A percentile compares a stretch with the other conserved stretches of the same genome.
These are phyloP conservation scores for Microctonus brassicae DNA, from an alignment of 2,888 invertebrate genomes.

Conservation along the genomic window DNA sequence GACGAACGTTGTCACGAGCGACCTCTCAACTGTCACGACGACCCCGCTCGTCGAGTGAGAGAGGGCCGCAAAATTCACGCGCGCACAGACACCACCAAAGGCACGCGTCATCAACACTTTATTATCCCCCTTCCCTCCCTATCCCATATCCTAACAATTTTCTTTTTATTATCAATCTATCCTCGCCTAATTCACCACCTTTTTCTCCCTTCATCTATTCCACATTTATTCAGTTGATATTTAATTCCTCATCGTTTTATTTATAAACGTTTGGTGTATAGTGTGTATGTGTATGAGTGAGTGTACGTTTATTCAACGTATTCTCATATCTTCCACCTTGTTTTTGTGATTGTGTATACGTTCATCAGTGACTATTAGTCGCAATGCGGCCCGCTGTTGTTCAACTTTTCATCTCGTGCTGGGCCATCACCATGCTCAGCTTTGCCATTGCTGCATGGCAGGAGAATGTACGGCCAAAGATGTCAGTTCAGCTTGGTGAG, in stretches of 20 bases:
- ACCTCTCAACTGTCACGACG: conserved; percentile 26
- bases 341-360: conserved; percentile 2
- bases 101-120: conserved; percentile 24
- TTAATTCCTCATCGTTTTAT: not conserved
- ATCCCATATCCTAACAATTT: not conserved
- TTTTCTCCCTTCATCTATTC: conserved; percentile 2
- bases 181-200: conserved; percentile 10
- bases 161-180: not conserved
- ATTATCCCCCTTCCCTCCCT: not conserved
- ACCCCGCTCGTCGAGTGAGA: conserved; percentile 35
- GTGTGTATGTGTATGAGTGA: conserved; percentile 20
- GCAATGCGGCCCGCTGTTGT: conserved; percentile 45
- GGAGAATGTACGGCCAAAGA: conserved; percentile 92
- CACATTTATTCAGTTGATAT: not conserved
- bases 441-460: conserved; percentile 81
- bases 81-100: not conserved
- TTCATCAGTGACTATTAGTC: conserved; percentile 19
- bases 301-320: not conserved
- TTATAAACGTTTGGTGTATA: not conserved
- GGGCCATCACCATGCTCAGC: conserved; percentile 67
- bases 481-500: conserved; percentile 93
- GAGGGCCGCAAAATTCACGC: conserved; percentile 2
- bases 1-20: conserved; percentile 40
- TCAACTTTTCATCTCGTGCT: conserved; percentile 69
- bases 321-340: not conserved